Evolutionary conservation across 2,113 vertebrate genomes (phyloP).

Genomic region (Thunnus thynnus): DNA sequence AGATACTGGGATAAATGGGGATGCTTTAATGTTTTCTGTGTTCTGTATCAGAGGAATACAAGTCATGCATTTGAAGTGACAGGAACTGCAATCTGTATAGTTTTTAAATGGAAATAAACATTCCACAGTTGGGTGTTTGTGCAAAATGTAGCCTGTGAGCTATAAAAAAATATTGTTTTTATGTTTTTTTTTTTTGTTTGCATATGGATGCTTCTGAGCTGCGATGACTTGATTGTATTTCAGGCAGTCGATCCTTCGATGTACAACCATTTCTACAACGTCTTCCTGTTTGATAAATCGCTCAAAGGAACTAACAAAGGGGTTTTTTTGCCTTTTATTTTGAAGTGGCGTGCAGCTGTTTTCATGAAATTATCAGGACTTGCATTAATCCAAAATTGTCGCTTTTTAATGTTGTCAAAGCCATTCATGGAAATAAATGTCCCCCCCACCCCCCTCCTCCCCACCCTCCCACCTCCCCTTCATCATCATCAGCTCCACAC

Average conservation of each 20-base stretch:
- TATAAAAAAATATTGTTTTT: not conserved
- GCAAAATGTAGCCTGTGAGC: slow-evolving; percentile 10
- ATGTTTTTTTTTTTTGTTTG: slow-evolving; percentile 21
- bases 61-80: slow-evolving; percentile 32
- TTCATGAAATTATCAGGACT: slow-evolving; percentile 15
- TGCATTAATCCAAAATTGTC: slow-evolving; percentile 29
- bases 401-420: slow-evolving; percentile 33
- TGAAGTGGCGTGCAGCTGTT: slow-evolving; percentile 22
- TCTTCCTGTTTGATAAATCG: slow-evolving; percentile 57
- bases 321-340: not conserved
- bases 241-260: slow-evolving; percentile 36
- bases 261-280: slow-evolving; percentile 16
- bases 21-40: slow-evolving; percentile 56
- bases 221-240: slow-evolving; percentile 62
- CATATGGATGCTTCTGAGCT: slow-evolving; percentile 34
- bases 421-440: not conserved
- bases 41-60: slow-evolving; percentile 39
- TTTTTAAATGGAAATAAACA: slow-evolving; percentile 63
- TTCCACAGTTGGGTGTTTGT: slow-evolving; percentile 64
- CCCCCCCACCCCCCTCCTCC: not conserved
- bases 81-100: slow-evolving; percentile 65
- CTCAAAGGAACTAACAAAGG: not conserved
- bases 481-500: not conserved
- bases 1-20: not conserved
- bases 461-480: too few species aligned